Evolutionary conservation across 1,140 invertebrate genomes (phyloP).

Genomic region (Cardiocondyla obscurior): DNA sequence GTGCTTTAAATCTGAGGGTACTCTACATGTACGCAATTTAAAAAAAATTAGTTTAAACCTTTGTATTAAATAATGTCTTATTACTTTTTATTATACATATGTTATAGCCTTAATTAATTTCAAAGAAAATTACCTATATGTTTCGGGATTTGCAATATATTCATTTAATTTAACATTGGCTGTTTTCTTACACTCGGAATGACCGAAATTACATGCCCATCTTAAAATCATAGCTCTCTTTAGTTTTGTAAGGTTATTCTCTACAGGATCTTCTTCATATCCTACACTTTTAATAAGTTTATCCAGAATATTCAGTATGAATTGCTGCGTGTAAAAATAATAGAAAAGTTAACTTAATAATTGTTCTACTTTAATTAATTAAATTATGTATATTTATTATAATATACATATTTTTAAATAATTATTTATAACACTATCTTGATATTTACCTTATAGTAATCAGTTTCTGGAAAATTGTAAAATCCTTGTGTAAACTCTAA

Average conservation of each 20-base stretch:
- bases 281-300: conserved; percentile 64
- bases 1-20: background rate
- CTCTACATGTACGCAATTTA: background rate
- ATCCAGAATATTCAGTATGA: conserved; percentile 60
- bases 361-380: background rate
- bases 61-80: background rate
- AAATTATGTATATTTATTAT: no score
- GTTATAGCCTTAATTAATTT: background rate
- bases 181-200: conserved; percentile 59
- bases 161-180: conserved; percentile 59
- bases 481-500: background rate
- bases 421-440: background rate
- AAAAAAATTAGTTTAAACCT: background rate
- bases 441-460: background rate
- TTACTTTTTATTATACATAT: background rate
- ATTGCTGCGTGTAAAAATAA: conserved; percentile 57
- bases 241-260: conserved; percentile 55
- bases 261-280: conserved; percentile 60
- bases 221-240: conserved; percentile 57
- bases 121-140: conserved; percentile 47
- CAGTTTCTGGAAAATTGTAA: background rate
- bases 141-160: conserved; percentile 55
- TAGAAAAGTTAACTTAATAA: background rate
- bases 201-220: conserved; percentile 67
- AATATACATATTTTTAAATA: background rate